phyloP scores from a whole-genome alignment of 1,140 invertebrate genomes.

The Pogonomyrmex barbatus region DNA sequence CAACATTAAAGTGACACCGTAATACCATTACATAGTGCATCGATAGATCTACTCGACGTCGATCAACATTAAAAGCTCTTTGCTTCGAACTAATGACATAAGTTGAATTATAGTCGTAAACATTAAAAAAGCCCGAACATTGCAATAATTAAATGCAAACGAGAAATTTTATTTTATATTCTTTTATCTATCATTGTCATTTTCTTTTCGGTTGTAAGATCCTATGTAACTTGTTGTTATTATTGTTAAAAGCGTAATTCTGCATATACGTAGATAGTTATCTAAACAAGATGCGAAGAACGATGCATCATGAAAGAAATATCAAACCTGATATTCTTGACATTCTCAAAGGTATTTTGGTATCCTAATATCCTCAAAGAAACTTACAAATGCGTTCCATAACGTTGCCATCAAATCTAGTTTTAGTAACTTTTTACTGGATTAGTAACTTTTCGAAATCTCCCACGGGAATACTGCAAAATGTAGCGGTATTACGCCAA shows the following conservation, averaged over 20 bases:
- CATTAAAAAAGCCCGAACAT: neutral
- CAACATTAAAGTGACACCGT: conserved; percentile 40
- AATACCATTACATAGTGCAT: conserved; percentile 33
- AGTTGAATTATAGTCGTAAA: neutral
- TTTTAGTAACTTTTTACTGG: neutral
- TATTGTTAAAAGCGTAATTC: neutral
- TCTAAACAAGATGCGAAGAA: neutral
- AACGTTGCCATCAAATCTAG: neutral
- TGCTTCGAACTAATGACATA: neutral
- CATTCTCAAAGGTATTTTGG: neutral
- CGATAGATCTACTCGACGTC: conserved; percentile 40
- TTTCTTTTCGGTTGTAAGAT: neutral
- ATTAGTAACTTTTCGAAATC: conserved; percentile 36
- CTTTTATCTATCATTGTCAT: neutral
- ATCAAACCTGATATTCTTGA: neutral
- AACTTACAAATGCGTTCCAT: conserved; percentile 5
- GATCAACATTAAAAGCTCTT: conserved; percentile 39
- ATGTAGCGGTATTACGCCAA: conserved; percentile 1
- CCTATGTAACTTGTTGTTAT: neutral
- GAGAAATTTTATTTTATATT: neutral
- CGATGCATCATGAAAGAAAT: neutral
- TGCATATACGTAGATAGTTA: neutral
- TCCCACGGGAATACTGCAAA: neutral
- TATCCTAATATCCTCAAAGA: neutral
- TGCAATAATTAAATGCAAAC: neutral